Evolutionary conservation across 2,888 invertebrate species (phyloP).

Genomic region (Neoitamus cyanurus): DNA sequence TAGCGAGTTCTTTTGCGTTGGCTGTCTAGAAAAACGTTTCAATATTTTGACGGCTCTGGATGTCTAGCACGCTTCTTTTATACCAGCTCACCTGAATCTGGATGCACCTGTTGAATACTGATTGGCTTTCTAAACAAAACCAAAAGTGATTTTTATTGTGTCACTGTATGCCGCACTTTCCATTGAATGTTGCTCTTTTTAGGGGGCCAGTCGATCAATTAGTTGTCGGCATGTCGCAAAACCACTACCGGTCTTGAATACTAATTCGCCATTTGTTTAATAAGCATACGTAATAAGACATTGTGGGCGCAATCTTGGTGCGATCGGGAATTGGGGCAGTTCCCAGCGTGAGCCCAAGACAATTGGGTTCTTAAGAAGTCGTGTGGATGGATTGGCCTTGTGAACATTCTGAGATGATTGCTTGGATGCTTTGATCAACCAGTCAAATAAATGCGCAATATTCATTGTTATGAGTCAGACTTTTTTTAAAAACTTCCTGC

Average conservation of each 20-base stretch:
- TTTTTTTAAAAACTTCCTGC: not conserved
- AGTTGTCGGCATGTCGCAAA: not conserved
- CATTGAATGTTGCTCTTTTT: not conserved
- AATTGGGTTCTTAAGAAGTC: not conserved
- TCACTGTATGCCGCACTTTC: conserved; percentile 30
- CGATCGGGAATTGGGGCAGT: not conserved
- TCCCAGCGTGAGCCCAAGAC: not conserved
- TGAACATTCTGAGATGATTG: not conserved
- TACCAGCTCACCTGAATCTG: not conserved
- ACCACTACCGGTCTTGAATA: not conserved
- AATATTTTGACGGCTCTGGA: conserved; percentile 48
- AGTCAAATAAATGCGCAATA: too few species aligned
- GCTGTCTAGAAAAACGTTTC: conserved; percentile 28
- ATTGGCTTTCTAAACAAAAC: conserved; percentile 43
- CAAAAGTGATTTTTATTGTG: conserved; percentile 33
- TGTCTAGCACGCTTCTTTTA: conserved; percentile 12
- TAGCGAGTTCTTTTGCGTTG: conserved; percentile 2
- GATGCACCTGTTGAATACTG: conserved; percentile 19
- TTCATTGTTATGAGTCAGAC: not conserved
- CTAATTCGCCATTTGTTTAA: not conserved
- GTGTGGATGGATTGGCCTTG: not conserved
- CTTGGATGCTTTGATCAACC: not conserved
- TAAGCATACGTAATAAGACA: not conserved
- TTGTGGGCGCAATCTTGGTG: not conserved
- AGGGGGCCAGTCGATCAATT: conserved; percentile 18